Evolutionary conservation across 2,888 invertebrate genomes (phyloP), one percentile per base, ranked within the genome.

Genomic region (Hedychridium roseum): DNA sequence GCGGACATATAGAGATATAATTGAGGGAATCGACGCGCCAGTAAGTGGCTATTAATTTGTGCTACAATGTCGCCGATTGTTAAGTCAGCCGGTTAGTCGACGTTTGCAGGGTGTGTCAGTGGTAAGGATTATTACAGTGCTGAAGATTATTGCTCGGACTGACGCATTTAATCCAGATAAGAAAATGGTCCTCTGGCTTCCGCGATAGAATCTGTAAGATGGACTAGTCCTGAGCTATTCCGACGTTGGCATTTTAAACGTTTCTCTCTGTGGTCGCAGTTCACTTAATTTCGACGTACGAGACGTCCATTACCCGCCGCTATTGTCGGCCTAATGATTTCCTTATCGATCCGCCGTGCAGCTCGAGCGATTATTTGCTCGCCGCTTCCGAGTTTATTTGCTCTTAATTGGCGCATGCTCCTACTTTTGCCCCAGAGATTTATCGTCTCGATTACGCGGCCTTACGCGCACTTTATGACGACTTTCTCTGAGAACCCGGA

Each of bases 401-500:
- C 16, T 14, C 14, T n/a, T n/a, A n/a, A n/a, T n/a, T n/a, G 14
- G 9, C 36, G 18, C 31, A 14, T 20, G 36, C 34, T 38, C 26
- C 34, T 46, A 30, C 27, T 43, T 35, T 39, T 39, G 36, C 30
- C 20, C 37, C 21, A 23, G 20, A 23, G 34, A 47, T 38, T 43
- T 38, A 39, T 43, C 31, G 23, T 9, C 18, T 3, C 42, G 42
- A 47, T 50, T 50, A 45, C 18, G 16, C 12, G 12, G 14, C 7
- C 34, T 20, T 30, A 11, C 30, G 30, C 20, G 50, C 26, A 26
- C 7, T 50, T 53, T 50, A 50, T 16, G 44, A 45, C 38, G 35
- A 39, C 53, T 53, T 53, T 53, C 50, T 32, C 45, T n/a, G 17
- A 11, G 20, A 28, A 41, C 39, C 26, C 36, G 38, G 27, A 34